A percentile compares a stretch with the other conserved stretches of the same genome.
These are phyloP conservation scores for Diorhabda carinulata DNA, from an alignment of 1,140 invertebrate genomes.

Conservation along the genomic window DNA sequence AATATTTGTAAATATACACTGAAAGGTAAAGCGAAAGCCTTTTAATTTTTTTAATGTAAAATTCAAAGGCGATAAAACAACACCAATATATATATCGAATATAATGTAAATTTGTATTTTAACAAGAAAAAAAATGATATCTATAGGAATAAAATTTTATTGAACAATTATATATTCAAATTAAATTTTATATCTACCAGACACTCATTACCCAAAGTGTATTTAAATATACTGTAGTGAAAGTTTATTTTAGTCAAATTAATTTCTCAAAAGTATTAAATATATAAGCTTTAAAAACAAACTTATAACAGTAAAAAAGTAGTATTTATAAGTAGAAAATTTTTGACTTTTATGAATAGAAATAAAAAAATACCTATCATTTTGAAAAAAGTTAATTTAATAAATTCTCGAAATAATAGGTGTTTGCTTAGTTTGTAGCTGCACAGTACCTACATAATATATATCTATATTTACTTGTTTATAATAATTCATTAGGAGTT, in stretches of 20 bases:
- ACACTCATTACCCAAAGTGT: slow-evolving; percentile 38
- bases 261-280: slow-evolving; percentile 32
- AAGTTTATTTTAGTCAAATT: slow-evolving; percentile 37
- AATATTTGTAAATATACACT: slow-evolving; percentile 26
- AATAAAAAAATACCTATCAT: slow-evolving; percentile 29
- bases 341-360: slow-evolving; percentile 37
- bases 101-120: slow-evolving; percentile 42
- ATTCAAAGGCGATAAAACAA: slow-evolving; percentile 27
- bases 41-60: slow-evolving; percentile 20
- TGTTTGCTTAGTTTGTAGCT: slow-evolving; percentile 33
- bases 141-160: slow-evolving; percentile 35
- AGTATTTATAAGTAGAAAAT: slow-evolving; percentile 38
- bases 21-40: slow-evolving; percentile 16
- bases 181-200: slow-evolving; percentile 42
- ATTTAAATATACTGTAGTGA: slow-evolving; percentile 42
- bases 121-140: slow-evolving; percentile 29
- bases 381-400: slow-evolving; percentile 22
- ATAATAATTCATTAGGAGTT: slow-evolving; percentile 36
- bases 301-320: slow-evolving; percentile 32
- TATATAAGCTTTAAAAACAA: slow-evolving; percentile 36
- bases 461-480: slow-evolving; percentile 40
- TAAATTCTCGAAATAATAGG: slow-evolving; percentile 25
- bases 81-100: slow-evolving; percentile 40
- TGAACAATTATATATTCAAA: slow-evolving; percentile 39
- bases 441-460: slow-evolving; percentile 37